These are phyloP conservation scores for Scrobipalpa costella DNA, from an alignment of 2,888 invertebrate species.

Conservation along the genomic window DNA sequence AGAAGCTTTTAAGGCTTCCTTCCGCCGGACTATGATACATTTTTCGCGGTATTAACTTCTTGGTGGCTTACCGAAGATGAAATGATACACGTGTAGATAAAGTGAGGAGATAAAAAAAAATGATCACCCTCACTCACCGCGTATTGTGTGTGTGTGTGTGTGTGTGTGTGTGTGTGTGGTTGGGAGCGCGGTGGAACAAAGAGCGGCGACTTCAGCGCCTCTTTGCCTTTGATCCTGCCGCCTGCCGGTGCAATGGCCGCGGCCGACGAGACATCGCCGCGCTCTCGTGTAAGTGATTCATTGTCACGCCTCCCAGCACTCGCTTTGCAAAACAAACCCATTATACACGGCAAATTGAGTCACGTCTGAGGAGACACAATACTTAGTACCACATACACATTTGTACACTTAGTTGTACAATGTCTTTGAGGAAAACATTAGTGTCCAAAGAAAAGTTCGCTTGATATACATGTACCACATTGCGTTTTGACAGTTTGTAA, in stretches of 20 bases:
- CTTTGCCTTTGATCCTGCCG: slow-evolving; percentile 18
- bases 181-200: slow-evolving; percentile 5
- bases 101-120: slow-evolving; percentile 28
- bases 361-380: not conserved
- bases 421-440: no score
- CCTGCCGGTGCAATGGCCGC: not conserved
- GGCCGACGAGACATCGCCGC: slow-evolving; percentile 6
- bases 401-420: no score
- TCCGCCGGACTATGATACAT: slow-evolving; percentile 37
- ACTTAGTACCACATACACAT: not conserved
- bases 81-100: slow-evolving; percentile 30
- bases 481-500: not conserved
- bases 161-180: no score
- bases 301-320: slow-evolving; percentile 8
- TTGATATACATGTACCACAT: not conserved
- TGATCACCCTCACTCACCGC: slow-evolving; percentile 18
- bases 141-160: not conserved
- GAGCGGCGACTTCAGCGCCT: slow-evolving; percentile 4
- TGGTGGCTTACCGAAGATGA: slow-evolving; percentile 29
- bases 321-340: slow-evolving; percentile 1
- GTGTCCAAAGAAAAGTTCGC: not conserved
- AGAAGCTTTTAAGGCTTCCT: slow-evolving; percentile 37
- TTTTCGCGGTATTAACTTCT: slow-evolving; percentile 36
- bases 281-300: not conserved
- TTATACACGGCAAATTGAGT: slow-evolving; percentile 11